Conservation (phyloP, 64 coral and sea anemone species). For the Montipora foliosa region DNA sequence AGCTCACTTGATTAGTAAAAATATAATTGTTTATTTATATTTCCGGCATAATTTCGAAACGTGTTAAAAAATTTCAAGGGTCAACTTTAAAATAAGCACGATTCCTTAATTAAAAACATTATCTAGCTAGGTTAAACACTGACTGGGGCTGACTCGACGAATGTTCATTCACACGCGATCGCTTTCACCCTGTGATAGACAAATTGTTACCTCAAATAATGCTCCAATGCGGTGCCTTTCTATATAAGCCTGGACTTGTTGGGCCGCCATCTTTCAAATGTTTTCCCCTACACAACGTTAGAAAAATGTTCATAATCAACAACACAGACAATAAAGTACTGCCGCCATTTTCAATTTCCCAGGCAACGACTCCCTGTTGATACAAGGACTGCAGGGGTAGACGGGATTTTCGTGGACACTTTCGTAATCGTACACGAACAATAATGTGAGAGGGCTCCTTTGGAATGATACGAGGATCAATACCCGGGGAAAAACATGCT, state of each 20-base stretch:
- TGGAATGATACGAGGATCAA: background rate
- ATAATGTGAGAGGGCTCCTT: background rate
- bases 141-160: too few relatives aligned
- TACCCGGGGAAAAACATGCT: conserved; percentile 59
- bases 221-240: conserved; percentile 79
- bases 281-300: background rate
- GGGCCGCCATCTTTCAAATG: conserved; percentile 55
- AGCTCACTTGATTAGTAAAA: too few relatives aligned
- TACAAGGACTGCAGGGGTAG: too few relatives aligned
- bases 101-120: too few relatives aligned
- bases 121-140: too few relatives aligned
- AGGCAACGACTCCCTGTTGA: conserved; percentile 13
- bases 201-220: conserved; percentile 73
- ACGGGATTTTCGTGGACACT: background rate
- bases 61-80: too few relatives aligned
- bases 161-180: background rate
- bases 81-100: too few relatives aligned
- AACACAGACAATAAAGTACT: background rate
- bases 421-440: background rate
- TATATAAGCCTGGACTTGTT: conserved; percentile 67
- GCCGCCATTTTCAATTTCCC: conserved; percentile 59
- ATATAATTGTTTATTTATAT: too few relatives aligned
- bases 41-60: too few relatives aligned
- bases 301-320: conserved; percentile 1
- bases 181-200: background rate